phyloP scores from a whole-genome alignment of 2,888 invertebrate species.

The Stegana nigrithorax region DNA sequence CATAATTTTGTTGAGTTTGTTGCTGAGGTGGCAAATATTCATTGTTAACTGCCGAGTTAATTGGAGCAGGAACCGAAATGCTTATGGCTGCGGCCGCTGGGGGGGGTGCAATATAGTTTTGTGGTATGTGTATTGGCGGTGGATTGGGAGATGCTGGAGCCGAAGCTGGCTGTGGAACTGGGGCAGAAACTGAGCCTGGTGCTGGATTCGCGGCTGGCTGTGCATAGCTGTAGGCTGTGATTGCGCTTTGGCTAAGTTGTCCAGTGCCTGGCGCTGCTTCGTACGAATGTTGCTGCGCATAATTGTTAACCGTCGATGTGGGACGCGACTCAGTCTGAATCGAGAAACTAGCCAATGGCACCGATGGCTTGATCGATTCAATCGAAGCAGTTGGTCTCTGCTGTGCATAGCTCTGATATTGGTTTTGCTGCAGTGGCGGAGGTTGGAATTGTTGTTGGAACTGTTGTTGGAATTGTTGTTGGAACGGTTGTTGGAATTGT shows the following conservation, averaged over 20 bases:
- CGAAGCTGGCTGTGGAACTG: not conserved
- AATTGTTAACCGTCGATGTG: slow-evolving; percentile 19
- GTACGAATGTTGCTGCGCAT: not conserved
- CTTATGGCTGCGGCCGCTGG: slow-evolving; percentile 29
- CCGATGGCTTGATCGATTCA: slow-evolving; percentile 50
- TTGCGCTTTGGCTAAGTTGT: no score
- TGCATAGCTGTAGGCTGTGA: not conserved
- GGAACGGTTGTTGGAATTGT: not conserved
- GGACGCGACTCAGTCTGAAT: slow-evolving; percentile 34
- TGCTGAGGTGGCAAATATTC: slow-evolving; percentile 28
- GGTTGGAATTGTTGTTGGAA: not conserved
- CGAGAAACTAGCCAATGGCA: slow-evolving; percentile 52
- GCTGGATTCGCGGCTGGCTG: not conserved
- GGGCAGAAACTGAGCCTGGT: slow-evolving; percentile 17
- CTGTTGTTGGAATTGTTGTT: not conserved
- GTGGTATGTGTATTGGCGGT: slow-evolving; percentile 10
- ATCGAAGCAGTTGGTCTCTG: slow-evolving; percentile 32
- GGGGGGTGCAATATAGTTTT: slow-evolving; percentile 32
- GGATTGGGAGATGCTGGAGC: not conserved
- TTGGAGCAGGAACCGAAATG: no score
- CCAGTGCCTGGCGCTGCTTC: no score
- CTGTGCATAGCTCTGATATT: slow-evolving; percentile 27
- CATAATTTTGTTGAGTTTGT: slow-evolving; percentile 15
- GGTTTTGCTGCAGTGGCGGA: slow-evolving; percentile 21
- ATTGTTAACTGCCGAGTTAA: no score